Conservation (phyloP, 2,888 invertebrate genomes). For the Zeuzera pyrina region DNA sequence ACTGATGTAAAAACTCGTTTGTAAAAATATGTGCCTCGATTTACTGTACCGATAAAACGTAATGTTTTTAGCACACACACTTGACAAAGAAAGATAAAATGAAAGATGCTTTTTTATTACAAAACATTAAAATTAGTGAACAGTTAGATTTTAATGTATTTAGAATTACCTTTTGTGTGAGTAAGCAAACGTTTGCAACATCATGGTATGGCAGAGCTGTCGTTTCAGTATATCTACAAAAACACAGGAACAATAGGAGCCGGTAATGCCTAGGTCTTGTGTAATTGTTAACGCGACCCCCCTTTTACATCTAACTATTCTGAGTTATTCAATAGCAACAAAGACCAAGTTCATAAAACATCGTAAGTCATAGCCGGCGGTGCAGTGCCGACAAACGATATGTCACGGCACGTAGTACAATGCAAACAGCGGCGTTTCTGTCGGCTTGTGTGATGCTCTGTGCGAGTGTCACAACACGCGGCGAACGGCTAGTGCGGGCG, state of each 20-base stretch:
- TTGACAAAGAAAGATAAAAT: too few species aligned
- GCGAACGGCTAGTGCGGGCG: slow-evolving; percentile 15
- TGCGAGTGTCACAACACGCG: slow-evolving; percentile 53
- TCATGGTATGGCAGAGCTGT: too few species aligned
- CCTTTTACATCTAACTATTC: slow-evolving; percentile 24
- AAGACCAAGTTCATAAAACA: slow-evolving; percentile 51
- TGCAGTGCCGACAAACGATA: slow-evolving; percentile 53
- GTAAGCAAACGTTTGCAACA: too few species aligned
- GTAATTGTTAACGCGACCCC: slow-evolving; percentile 45
- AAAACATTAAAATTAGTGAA: too few species aligned
- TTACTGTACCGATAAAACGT: too few species aligned
- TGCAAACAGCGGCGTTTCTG: slow-evolving; percentile 67
- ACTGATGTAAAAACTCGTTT: too few species aligned
- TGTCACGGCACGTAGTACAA: slow-evolving; percentile 67
- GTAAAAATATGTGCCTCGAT: too few species aligned
- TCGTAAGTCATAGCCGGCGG: slow-evolving; percentile 32
- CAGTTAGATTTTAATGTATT: too few species aligned
- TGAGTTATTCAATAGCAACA: too few species aligned
- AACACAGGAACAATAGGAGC: background rate
- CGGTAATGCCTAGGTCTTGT: slow-evolving; percentile 17
- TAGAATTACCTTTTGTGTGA: too few species aligned
- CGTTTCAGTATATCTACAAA: background rate
- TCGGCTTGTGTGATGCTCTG: slow-evolving; percentile 48
- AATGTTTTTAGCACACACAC: too few species aligned
- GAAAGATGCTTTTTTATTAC: too few species aligned